Evolutionary conservation across 53 echinoderm and acorn worm genomes (phyloP).

Genomic region (Echinometra lucunter): DNA sequence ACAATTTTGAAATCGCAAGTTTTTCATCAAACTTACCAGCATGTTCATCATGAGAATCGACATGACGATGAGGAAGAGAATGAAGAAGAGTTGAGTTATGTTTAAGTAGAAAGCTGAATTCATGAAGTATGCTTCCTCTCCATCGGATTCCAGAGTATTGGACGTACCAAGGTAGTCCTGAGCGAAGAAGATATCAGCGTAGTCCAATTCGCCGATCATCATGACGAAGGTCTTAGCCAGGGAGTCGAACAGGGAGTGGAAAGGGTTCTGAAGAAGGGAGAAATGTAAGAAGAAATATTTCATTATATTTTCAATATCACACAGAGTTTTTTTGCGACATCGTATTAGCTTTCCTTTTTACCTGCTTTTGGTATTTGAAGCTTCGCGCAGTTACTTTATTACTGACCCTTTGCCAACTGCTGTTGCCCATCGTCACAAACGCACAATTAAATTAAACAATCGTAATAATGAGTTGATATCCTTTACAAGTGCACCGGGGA

Average conservation of each 20-base stretch:
- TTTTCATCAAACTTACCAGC: slow-evolving; percentile 15
- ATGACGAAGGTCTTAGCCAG: slow-evolving; percentile 59
- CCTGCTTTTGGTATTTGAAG: too few relatives aligned
- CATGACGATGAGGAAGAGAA: slow-evolving; percentile 63
- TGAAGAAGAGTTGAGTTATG: slow-evolving; percentile 31
- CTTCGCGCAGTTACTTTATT: too few relatives aligned
- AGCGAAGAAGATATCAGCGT: slow-evolving; percentile 51
- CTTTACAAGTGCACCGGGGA: too few relatives aligned
- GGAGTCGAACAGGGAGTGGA: slow-evolving; percentile 28
- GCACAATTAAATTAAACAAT: too few relatives aligned
- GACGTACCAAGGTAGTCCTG: not conserved
- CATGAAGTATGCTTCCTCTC: slow-evolving; percentile 48
- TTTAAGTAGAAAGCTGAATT: not conserved
- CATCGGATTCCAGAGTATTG: slow-evolving; percentile 37
- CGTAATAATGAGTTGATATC: too few relatives aligned
- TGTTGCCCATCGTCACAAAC: too few relatives aligned
- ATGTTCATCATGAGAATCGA: slow-evolving; percentile 64
- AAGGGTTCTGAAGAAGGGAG: not conserved
- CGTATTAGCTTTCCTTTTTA: too few relatives aligned
- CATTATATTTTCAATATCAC: too few relatives aligned
- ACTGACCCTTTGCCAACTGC: too few relatives aligned
- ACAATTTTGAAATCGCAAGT: too few relatives aligned
- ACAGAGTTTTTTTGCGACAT: too few relatives aligned
- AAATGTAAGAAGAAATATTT: not conserved
- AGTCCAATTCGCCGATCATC: slow-evolving; percentile 65